Conservation (phyloP, 35 echinoderm and acorn worm genomes). For the Strongylocentrotus purpuratus region DNA sequence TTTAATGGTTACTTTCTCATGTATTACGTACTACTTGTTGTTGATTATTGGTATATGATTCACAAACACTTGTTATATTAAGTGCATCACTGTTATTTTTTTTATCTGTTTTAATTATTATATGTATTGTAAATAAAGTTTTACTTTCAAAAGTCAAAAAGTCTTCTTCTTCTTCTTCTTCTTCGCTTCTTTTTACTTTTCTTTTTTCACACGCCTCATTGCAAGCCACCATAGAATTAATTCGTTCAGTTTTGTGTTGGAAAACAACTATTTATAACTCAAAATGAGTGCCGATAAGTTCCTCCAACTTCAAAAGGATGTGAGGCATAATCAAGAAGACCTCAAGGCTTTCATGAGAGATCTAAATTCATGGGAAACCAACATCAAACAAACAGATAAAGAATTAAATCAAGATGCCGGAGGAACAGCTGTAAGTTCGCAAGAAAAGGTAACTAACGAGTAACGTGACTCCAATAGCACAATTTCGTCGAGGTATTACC, state of each 20-base stretch:
- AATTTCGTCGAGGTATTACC: too few species aligned
- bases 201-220: too few species aligned
- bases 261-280: not conserved
- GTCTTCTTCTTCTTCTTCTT: not conserved
- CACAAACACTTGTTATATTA: too few species aligned
- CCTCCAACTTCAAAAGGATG: constrained; percentile 71
- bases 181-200: too few species aligned
- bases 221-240: not conserved
- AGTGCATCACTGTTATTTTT: too few species aligned
- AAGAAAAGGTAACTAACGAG: not conserved
- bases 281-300: constrained; percentile 64
- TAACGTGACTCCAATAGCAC: too few species aligned
- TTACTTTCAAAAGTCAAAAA: too few species aligned
- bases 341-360: constrained; percentile 76
- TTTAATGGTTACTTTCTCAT: not conserved
- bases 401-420: constrained; percentile 35
- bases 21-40: too few species aligned
- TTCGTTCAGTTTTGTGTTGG: too few species aligned
- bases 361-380: constrained; percentile 76
- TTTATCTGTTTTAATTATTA: too few species aligned
- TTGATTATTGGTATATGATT: too few species aligned
- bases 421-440: not conserved
- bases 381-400: constrained; percentile 78
- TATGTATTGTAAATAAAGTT: too few species aligned
- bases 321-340: constrained; percentile 78